These are phyloP conservation scores for Platorchestia sp. DNA, from an alignment of 1,140 invertebrate genomes.

Conservation along the genomic window DNA sequence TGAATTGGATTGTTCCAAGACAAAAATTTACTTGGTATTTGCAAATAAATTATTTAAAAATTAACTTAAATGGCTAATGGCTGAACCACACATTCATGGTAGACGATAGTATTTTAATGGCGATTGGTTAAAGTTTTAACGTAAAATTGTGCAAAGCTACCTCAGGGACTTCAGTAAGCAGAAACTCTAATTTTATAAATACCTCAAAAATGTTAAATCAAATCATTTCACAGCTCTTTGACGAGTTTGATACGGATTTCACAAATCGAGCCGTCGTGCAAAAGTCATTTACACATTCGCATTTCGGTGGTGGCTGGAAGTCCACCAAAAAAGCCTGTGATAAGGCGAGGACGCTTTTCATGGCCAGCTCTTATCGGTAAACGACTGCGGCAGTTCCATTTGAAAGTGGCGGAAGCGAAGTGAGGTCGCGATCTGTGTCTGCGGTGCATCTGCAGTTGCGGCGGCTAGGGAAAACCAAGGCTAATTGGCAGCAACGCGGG, in stretches of 20 bases:
- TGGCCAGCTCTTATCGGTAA: slow-evolving; percentile 24
- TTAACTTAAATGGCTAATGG: neutral
- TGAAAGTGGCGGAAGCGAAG: neutral
- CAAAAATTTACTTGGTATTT: neutral
- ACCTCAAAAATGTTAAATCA: neutral
- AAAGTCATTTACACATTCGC: neutral
- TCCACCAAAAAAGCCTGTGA: neutral
- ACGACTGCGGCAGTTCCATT: slow-evolving; percentile 27
- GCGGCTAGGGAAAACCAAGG: neutral
- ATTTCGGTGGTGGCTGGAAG: neutral
- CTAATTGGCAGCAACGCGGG: neutral
- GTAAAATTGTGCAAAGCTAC: neutral
- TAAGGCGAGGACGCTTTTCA: slow-evolving; percentile 1
- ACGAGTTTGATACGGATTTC: too few species aligned
- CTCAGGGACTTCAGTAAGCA: neutral
- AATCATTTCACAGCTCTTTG: too few species aligned
- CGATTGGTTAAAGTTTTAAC: neutral
- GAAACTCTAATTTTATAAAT: too few species aligned
- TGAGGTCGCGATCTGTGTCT: neutral
- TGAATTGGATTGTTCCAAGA: neutral
- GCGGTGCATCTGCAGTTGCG: neutral
- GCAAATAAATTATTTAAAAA: neutral
- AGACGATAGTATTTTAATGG: too few species aligned
- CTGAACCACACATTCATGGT: neutral
- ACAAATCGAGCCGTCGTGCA: neutral